Evolutionary conservation across 2,113 vertebrate species (phyloP).

Genomic region (Gobiocypris rarus): DNA sequence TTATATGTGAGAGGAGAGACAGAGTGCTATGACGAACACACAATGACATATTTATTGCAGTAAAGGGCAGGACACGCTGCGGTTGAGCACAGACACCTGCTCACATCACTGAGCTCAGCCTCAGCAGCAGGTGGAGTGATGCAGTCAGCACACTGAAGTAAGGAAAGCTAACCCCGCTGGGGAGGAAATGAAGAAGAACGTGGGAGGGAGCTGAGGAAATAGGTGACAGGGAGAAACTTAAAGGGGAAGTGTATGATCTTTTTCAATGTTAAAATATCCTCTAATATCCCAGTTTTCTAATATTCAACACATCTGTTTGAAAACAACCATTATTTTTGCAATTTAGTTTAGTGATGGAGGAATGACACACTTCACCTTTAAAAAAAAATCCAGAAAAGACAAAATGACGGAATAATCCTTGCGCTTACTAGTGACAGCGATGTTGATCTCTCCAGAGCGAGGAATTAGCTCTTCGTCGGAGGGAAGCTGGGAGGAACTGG

Average conservation of each 20-base stretch:
- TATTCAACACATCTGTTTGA: background rate
- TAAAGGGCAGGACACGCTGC: conserved; percentile 7
- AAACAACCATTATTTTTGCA: background rate
- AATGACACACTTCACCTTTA: conserved; percentile 7
- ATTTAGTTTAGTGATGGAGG: background rate
- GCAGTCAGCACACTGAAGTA: conserved; percentile 12
- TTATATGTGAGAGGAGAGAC: background rate
- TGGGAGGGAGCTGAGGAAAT: background rate
- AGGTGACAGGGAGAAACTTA: background rate
- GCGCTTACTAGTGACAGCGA: conserved; percentile 93
- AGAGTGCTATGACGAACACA: background rate
- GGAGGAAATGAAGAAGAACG: conserved; percentile 21
- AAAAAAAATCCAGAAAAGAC: background rate
- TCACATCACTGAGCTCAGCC: conserved; percentile 19
- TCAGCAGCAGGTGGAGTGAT: conserved; percentile 17
- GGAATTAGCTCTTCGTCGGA: conserved; percentile 87
- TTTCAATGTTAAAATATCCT: no score
- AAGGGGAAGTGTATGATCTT: background rate
- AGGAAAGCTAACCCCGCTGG: conserved; percentile 6
- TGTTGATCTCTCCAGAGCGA: conserved; percentile 91
- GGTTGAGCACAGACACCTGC: conserved; percentile 27
- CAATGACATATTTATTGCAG: background rate
- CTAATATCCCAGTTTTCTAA: background rate
- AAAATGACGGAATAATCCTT: background rate
- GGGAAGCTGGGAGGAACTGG: conserved; percentile 83